phyloP scores from a whole-genome alignment of 2,797 vertebrate genomes.

The Echiichthys vipera region DNA sequence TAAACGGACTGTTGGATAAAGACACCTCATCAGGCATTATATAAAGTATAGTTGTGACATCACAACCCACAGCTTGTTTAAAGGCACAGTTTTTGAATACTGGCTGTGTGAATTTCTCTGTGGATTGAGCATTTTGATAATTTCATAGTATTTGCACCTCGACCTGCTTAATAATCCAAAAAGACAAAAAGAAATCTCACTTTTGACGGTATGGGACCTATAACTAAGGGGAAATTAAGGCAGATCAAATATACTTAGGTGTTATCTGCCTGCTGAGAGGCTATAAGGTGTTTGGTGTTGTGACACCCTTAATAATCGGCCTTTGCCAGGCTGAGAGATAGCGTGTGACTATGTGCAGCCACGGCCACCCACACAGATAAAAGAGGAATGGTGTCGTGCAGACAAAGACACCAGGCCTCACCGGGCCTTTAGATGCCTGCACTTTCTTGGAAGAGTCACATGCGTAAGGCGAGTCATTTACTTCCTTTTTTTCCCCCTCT shows the following conservation, averaged over 20 bases:
- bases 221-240: not conserved
- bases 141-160: no score
- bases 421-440: conserved; percentile 47
- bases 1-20: no score
- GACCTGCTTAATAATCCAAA: no score
- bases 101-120: no score
- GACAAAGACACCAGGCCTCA: conserved; percentile 50
- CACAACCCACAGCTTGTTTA: no score
- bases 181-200: no score
- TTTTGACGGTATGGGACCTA: no score
- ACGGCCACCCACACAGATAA: conserved; percentile 77
- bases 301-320: conserved; percentile 33
- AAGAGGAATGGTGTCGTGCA: conserved; percentile 55
- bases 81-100: no score
- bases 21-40: no score
- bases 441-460: conserved; percentile 47
- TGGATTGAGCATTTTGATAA: no score
- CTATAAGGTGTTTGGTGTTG: conserved; percentile 16
- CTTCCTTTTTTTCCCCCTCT: not conserved
- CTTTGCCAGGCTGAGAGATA: conserved; percentile 53
- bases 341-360: conserved; percentile 56
- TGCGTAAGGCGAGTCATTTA: conserved; percentile 31
- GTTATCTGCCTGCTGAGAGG: conserved; percentile 4
- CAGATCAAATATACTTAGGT: conserved; percentile 5
- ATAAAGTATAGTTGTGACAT: no score